Evolutionary conservation across 2,797 vertebrate species (phyloP), one percentile per base, ranked within the genome.

Genomic region (Mastacembelus armatus): DNA sequence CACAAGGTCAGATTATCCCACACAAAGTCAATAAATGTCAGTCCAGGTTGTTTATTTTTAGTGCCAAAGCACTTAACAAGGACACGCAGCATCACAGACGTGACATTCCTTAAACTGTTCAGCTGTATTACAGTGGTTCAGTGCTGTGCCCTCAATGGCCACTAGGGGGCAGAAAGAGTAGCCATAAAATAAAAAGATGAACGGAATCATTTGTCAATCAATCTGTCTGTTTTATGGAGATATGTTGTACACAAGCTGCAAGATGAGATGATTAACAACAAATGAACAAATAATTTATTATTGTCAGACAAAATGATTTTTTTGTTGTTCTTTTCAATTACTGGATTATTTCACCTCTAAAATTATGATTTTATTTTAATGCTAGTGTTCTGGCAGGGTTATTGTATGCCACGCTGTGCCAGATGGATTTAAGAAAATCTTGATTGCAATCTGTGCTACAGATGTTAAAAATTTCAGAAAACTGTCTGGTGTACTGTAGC

Each of bases 21-120:
- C 11, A 9, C n/a, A 19, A 61, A 60, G 52, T 57, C 52, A 63
- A 60, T 64, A 47, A 21, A 49, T 58, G 63, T 71, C 54, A 22
- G 11, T 35, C 7, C 49, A 42, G 36, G 66, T 67, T 51, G 1
- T 71, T 69, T 72, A 56, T 76, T 47, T 77, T 65, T 71, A 60
- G 42, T 1, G 0, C 10, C 19, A 50, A 24, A 47, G 30, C 54
- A 40, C 24, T 47, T 26, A 33, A 57, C 42, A 51, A 52, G 50
- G 39, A 63, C 47, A 40, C 5, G 5, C 8, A 10, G 27, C 39
- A 10, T 33, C 45, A 40, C 14, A 42, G 16, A 38, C 0, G 19
- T 1, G 27, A 35, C 4, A 7, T 21, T 27, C 11, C 18, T 35
- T 7, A 26, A 19, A 14, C 16, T 24, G 24, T 29, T 57, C 12